Conservation (phyloP, 2,113 vertebrate genomes). For the Hoplias malabaricus region DNA sequence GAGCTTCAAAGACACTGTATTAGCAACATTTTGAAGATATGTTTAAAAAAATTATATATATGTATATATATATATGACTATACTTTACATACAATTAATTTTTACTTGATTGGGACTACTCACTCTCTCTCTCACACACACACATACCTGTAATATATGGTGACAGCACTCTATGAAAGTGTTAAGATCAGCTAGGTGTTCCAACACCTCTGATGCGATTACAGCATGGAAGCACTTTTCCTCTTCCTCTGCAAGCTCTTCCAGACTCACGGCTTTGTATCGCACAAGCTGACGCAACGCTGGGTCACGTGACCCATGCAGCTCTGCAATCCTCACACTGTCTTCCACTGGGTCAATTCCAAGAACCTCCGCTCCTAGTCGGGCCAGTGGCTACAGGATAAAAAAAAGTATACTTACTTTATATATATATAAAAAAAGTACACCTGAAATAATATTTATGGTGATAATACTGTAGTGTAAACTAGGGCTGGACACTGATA, state of each 20-base stretch:
- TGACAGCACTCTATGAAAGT: constrained; percentile 84
- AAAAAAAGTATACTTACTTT: background rate
- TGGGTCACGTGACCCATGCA: constrained; percentile 85
- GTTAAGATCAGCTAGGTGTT: constrained; percentile 90
- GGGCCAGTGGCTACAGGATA: constrained; percentile 81
- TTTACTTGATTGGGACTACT: too few relatives aligned
- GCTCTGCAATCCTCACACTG: constrained; percentile 84
- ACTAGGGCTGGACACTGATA: too few relatives aligned
- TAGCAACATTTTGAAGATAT: too few relatives aligned
- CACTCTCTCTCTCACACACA: too few relatives aligned
- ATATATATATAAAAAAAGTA: background rate
- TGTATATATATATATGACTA: too few relatives aligned
- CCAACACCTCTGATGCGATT: constrained; percentile 93
- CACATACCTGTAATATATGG: constrained; percentile 83
- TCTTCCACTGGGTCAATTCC: constrained; percentile 93
- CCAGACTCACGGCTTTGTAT: constrained; percentile 83
- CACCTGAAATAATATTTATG: too few relatives aligned
- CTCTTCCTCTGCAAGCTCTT: constrained; percentile 79
- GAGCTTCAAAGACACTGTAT: too few relatives aligned
- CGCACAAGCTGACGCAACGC: constrained; percentile 75
- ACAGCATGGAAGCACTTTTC: constrained; percentile 81
- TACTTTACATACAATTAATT: too few relatives aligned
- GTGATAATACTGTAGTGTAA: too few relatives aligned
- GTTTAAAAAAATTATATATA: too few relatives aligned
- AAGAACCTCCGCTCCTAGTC: constrained; percentile 85